phyloP scores from a whole-genome alignment of 2,797 vertebrate species.

The Steatocranus sp. region DNA sequence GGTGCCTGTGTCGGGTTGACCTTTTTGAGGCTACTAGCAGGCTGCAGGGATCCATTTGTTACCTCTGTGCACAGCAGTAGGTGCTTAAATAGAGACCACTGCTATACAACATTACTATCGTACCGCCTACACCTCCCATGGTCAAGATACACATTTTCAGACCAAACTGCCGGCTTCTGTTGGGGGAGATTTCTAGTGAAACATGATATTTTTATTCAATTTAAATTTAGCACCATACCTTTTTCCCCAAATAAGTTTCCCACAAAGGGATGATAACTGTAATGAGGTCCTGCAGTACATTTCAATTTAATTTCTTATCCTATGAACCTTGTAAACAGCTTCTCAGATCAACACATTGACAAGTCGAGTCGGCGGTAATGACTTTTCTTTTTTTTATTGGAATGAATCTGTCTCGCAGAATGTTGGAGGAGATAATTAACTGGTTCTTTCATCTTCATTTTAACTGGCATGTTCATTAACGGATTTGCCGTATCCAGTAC shows the following conservation, averaged over 20 bases:
- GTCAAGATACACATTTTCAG: background rate
- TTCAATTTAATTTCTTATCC: constrained; percentile 52
- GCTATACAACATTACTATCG: background rate
- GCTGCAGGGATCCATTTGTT: constrained; percentile 1
- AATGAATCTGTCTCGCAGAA: constrained; percentile 63
- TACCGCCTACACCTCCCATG: background rate
- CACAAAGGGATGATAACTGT: background rate
- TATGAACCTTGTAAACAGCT: constrained; percentile 60
- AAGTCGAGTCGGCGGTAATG: constrained; percentile 53
- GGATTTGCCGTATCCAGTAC: constrained; percentile 46
- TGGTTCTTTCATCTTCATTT: constrained; percentile 67
- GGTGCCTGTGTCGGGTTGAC: background rate
- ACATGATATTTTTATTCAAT: background rate
- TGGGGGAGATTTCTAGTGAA: background rate
- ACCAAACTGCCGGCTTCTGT: background rate
- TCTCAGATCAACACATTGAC: constrained; percentile 63
- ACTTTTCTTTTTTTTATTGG: constrained; percentile 35
- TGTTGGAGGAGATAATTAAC: constrained; percentile 73
- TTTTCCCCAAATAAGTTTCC: background rate
- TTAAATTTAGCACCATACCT: background rate
- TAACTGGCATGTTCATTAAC: constrained; percentile 71
- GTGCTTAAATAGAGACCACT: background rate
- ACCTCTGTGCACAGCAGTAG: background rate
- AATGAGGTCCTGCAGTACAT: constrained; percentile 48
- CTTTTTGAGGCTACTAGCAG: constrained; percentile 2